Conservation (phyloP, 2,113 vertebrate species). For the Hippocampus abdominalis region DNA sequence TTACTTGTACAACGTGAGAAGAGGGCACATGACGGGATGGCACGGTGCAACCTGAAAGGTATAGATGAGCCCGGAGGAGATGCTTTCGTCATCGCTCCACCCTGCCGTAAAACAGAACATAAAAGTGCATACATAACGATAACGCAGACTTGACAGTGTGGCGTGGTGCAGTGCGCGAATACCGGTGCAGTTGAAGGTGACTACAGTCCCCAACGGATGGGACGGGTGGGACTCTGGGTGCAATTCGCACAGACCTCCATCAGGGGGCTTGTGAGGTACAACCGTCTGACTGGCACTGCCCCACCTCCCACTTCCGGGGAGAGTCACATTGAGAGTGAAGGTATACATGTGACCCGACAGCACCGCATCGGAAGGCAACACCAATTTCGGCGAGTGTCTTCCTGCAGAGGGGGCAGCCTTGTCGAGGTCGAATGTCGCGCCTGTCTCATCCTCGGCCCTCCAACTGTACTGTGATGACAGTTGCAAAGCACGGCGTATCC, state of each 20-base stretch:
- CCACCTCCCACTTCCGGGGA: constrained; percentile 43
- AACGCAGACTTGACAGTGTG: not conserved
- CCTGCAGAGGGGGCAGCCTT: constrained; percentile 56
- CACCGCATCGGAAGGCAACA: constrained; percentile 61
- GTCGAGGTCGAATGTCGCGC: constrained; percentile 57
- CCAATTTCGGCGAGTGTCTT: constrained; percentile 49
- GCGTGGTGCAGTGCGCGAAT: not conserved
- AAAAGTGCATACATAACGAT: too few species aligned
- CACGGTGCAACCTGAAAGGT: constrained; percentile 67
- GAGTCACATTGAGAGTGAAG: constrained; percentile 68
- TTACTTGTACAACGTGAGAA: constrained; percentile 71
- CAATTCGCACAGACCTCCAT: constrained; percentile 67
- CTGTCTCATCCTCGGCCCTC: constrained; percentile 58
- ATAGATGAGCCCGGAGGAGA: constrained; percentile 70
- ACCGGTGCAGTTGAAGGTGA: constrained; percentile 76
- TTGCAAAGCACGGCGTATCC: not conserved
- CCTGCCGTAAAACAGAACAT: constrained; percentile 51
- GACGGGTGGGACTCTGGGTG: constrained; percentile 56
- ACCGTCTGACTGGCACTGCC: constrained; percentile 65
- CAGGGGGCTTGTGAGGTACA: constrained; percentile 53
- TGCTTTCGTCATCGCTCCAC: constrained; percentile 63
- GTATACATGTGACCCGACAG: constrained; percentile 59
- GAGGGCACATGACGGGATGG: constrained; percentile 42
- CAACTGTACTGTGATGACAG: constrained; percentile 67
- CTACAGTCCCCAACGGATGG: constrained; percentile 61